These are phyloP conservation scores for Netelia fuscicornis DNA, from an alignment of 2,888 invertebrate species.

Conservation along the genomic window DNA sequence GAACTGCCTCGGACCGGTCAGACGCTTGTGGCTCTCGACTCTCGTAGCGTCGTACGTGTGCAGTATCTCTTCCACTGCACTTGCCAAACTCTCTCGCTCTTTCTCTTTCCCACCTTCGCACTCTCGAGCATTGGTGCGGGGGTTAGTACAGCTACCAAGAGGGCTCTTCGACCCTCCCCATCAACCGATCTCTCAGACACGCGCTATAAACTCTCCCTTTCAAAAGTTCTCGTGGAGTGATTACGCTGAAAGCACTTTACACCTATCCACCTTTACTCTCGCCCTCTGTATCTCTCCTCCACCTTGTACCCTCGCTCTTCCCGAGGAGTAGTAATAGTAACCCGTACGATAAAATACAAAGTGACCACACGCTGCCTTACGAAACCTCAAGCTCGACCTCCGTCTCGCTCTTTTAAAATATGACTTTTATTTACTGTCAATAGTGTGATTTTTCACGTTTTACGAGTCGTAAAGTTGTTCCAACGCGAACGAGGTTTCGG, in stretches of 20 bases:
- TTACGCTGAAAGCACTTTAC: conserved; percentile 64
- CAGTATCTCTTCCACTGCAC: conserved; percentile 30
- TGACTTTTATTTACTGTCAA: neutral
- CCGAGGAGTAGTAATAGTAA: conserved; percentile 31
- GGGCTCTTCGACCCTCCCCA: conserved; percentile 23
- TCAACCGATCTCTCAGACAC: conserved; percentile 61
- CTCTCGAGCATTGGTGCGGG: conserved; percentile 1
- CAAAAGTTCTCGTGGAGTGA: conserved; percentile 62
- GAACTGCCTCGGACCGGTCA: conserved; percentile 51
- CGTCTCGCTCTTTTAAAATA: conserved; percentile 1
- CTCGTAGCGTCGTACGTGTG: conserved; percentile 22
- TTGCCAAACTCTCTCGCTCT: neutral
- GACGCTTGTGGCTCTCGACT: conserved; percentile 38
- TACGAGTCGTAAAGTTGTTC: no score
- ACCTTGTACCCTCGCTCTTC: conserved; percentile 19
- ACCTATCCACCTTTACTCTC: conserved; percentile 54
- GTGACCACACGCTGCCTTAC: conserved; percentile 46
- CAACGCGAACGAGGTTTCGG: no score
- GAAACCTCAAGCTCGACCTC: conserved; percentile 11
- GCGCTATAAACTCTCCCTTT: conserved; percentile 64
- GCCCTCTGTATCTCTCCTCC: conserved; percentile 42
- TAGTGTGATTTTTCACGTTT: no score
- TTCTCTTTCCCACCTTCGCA: neutral
- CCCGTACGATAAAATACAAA: conserved; percentile 56
- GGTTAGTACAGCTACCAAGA: conserved; percentile 35